Evolutionary conservation across 2,888 invertebrate species (phyloP).

Genomic region (Willowsia nigromaculata): DNA sequence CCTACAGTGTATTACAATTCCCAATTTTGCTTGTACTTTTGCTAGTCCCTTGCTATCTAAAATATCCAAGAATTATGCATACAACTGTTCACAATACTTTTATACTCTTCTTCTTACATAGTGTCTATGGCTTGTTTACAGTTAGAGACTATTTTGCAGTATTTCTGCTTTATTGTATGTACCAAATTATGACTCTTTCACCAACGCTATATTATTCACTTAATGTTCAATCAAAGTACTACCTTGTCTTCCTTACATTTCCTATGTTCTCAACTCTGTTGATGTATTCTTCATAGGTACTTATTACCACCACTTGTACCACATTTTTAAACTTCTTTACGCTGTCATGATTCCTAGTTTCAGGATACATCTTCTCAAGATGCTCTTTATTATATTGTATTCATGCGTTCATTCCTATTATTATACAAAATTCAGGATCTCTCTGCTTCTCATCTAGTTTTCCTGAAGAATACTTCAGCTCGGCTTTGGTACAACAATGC

Average conservation of each 20-base stretch:
- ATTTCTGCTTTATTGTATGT: background rate
- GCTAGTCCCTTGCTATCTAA: too few species aligned
- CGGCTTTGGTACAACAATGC: background rate
- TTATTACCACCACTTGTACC: background rate
- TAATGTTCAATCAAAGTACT: background rate
- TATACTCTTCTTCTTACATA: background rate
- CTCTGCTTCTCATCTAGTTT: background rate
- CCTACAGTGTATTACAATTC: too few species aligned
- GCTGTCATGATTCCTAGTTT: constrained; percentile 45
- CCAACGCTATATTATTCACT: background rate
- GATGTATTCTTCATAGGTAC: too few species aligned
- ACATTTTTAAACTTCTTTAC: constrained; percentile 22
- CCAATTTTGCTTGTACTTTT: too few species aligned
- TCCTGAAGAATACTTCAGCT: background rate
- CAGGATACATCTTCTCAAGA: background rate
- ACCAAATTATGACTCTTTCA: background rate
- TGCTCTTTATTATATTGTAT: background rate
- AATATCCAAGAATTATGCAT: too few species aligned
- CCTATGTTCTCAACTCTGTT: background rate
- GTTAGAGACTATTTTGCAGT: constrained; percentile 36
- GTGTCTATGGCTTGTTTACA: constrained; percentile 37
- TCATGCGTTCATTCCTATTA: background rate
- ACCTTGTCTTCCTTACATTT: background rate
- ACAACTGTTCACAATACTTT: too few species aligned
- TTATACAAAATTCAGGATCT: background rate